Evolutionary conservation across 1,140 invertebrate species (phyloP).

Genomic region (Drosophila athabasca): DNA sequence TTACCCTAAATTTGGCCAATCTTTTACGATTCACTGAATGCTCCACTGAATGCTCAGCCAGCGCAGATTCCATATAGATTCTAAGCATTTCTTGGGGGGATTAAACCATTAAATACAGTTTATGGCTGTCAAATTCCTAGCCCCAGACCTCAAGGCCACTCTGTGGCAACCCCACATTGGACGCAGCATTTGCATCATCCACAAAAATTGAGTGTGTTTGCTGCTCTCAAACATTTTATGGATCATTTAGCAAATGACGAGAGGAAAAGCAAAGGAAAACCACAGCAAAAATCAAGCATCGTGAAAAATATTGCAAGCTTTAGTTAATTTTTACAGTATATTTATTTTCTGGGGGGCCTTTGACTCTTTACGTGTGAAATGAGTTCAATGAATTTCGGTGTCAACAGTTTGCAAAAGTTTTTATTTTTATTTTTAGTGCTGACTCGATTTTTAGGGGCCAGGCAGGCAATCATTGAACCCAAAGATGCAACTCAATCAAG

Average conservation of each 20-base stretch:
- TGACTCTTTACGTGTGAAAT: constrained; percentile 50
- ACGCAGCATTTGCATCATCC: constrained; percentile 1
- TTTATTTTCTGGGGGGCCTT: constrained; percentile 35
- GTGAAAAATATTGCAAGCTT: constrained; percentile 52
- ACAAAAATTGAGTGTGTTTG: constrained; percentile 30
- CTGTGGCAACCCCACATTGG: no score
- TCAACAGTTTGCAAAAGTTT: constrained; percentile 66
- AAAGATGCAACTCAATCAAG: constrained; percentile 50
- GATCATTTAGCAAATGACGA: constrained; percentile 59
- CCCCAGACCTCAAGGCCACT: constrained; percentile 18
- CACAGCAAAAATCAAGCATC: constrained; percentile 25
- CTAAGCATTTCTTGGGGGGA: not conserved
- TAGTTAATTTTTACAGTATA: constrained; percentile 7
- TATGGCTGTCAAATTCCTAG: not conserved
- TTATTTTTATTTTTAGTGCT: constrained; percentile 34
- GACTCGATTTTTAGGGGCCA: constrained; percentile 29
- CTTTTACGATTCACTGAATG: not conserved
- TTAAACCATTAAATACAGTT: constrained; percentile 26
- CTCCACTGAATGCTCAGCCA: constrained; percentile 11
- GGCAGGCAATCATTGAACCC: constrained; percentile 49
- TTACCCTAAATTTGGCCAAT: no score
- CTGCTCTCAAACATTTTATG: constrained; percentile 49
- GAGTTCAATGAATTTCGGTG: constrained; percentile 77
- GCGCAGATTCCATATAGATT: not conserved
- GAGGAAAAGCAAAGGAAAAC: constrained; percentile 19